Evolutionary conservation across 2,888 invertebrate species (phyloP).

Genomic region (Pegoplata infirma): DNA sequence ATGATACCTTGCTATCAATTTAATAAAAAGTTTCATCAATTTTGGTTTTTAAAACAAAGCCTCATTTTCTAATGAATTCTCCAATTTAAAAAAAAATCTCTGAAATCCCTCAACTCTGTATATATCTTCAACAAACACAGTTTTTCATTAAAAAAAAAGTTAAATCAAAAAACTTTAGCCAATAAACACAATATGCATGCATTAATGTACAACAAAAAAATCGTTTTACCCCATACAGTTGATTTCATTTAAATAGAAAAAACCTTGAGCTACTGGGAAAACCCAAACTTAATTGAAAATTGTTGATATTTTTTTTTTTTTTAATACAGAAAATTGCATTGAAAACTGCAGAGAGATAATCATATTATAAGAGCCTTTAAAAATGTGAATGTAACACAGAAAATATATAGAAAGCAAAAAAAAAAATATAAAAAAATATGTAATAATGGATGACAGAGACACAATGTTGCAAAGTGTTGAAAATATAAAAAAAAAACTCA

Average conservation of each 20-base stretch:
- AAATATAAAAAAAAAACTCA: neutral
- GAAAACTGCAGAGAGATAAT: constrained; percentile 27
- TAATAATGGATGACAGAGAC: constrained; percentile 6
- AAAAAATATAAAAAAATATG: neutral
- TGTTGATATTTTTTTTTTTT: no score
- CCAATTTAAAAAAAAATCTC: no score
- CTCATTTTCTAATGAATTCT: no score
- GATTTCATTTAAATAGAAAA: constrained; percentile 3
- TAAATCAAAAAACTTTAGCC: neutral
- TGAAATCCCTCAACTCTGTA: no score
- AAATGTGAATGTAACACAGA: neutral
- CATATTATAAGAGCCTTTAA: constrained; percentile 19
- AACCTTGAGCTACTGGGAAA: constrained; percentile 53
- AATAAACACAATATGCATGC: neutral
- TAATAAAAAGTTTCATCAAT: no score
- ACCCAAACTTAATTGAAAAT: constrained; percentile 57
- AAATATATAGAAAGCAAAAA: neutral
- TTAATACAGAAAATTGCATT: constrained; percentile 20
- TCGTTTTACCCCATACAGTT: neutral
- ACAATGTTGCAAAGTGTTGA: constrained; percentile 5
- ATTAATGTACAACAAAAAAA: no score
- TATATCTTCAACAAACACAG: neutral
- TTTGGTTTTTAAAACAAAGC: no score
- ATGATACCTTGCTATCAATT: no score
- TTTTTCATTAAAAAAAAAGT: neutral